Conservation (phyloP, 1,140 invertebrate species). For the Schlechtendalia chinensis region DNA sequence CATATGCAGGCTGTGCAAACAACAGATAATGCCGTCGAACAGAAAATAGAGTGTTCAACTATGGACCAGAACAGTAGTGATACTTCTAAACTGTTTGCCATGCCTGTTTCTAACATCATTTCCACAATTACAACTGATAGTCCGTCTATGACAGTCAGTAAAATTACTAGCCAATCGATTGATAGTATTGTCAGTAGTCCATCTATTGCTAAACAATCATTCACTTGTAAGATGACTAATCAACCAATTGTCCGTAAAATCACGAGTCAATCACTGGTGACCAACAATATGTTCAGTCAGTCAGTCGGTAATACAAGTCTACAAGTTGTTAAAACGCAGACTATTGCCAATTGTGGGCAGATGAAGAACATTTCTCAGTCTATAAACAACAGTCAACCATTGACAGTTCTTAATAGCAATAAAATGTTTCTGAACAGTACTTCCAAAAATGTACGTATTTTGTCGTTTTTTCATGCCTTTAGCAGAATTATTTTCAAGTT, state of each 20-base stretch:
- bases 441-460: constrained; percentile 13
- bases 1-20: constrained; percentile 20
- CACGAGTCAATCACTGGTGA: not conserved
- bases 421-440: constrained; percentile 13
- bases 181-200: not conserved
- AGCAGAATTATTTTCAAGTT: not conserved
- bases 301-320: not conserved
- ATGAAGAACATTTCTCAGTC: constrained; percentile 9
- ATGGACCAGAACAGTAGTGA: not conserved
- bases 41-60: constrained; percentile 4
- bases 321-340: too few relatives aligned
- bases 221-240: not conserved
- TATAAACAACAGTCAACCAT: constrained; percentile 21
- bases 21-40: constrained; percentile 32
- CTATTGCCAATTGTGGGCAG: not conserved
- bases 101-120: constrained; percentile 5
- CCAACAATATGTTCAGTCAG: not conserved
- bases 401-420: constrained; percentile 7
- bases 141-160: not conserved
- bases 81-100: not conserved
- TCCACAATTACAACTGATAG: not conserved
- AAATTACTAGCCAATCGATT: constrained; percentile 1
- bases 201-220: not conserved
- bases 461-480: not conserved
- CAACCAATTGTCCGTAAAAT: not conserved